Conservation (phyloP, 1,140 invertebrate genomes). For the Papilio xuthus region DNA sequence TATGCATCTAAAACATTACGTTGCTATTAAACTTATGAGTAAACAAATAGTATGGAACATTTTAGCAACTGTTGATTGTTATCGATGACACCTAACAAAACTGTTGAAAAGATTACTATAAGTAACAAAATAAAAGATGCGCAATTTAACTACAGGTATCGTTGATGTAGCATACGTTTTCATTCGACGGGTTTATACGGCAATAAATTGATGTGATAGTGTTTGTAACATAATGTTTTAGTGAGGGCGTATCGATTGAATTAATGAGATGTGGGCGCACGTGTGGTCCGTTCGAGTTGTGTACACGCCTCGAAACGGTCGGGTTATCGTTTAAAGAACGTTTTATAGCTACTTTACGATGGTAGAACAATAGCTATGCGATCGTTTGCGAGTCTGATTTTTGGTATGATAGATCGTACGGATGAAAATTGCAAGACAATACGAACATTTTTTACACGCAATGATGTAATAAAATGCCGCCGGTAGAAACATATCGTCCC, state of each 20-base stretch:
- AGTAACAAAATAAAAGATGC: constrained; percentile 30
- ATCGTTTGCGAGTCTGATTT: constrained; percentile 47
- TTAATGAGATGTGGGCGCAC: constrained; percentile 78
- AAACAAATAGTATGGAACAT: not conserved
- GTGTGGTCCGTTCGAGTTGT: constrained; percentile 73
- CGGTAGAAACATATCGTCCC: constrained; percentile 42
- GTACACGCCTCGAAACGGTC: constrained; percentile 65
- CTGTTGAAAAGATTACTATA: not conserved
- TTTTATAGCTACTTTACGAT: constrained; percentile 64
- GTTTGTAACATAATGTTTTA: constrained; percentile 73
- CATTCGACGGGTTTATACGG: constrained; percentile 49
- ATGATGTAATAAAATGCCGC: constrained; percentile 38
- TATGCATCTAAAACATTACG: no score
- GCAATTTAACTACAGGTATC: not conserved
- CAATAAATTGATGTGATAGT: constrained; percentile 66
- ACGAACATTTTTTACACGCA: constrained; percentile 40
- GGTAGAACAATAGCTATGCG: constrained; percentile 68
- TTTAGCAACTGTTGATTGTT: not conserved
- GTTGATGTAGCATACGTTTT: constrained; percentile 6
- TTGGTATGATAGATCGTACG: constrained; percentile 45
- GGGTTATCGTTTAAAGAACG: constrained; percentile 63
- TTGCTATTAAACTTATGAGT: not conserved
- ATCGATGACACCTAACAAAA: not conserved
- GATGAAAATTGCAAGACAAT: constrained; percentile 35
- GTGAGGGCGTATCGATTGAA: constrained; percentile 75